A percentile compares a stretch with the other conserved stretches of the same genome.
Conservation (phyloP, 2,888 invertebrate genomes). For the Spisula subtruncata region DNA sequence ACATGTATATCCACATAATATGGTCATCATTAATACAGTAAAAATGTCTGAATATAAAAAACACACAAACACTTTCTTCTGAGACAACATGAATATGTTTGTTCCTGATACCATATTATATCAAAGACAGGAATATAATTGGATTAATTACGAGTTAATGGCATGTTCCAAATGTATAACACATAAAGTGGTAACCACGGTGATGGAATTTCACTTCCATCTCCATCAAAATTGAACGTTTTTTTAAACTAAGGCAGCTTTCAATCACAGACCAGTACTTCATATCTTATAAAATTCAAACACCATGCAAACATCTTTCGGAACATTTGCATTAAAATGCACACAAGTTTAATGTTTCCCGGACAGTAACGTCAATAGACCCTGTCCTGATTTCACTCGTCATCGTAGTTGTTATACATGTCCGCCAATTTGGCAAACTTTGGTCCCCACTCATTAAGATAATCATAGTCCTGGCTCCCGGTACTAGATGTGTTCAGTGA, state of each 20-base stretch:
- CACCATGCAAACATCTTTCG: background rate
- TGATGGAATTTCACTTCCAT: too few relatives aligned
- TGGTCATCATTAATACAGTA: too few relatives aligned
- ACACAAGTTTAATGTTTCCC: background rate
- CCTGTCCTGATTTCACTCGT: slow-evolving; percentile 31
- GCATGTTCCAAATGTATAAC: too few relatives aligned
- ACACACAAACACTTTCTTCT: background rate
- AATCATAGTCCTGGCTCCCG: slow-evolving; percentile 98
- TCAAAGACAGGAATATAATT: too few relatives aligned
- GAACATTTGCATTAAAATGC: background rate
- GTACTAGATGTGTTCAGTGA: slow-evolving; percentile 94
- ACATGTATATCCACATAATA: background rate
- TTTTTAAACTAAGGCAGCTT: background rate
- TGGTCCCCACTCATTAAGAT: slow-evolving; percentile 98
- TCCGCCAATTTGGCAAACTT: slow-evolving; percentile 98
- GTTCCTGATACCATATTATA: too few relatives aligned
- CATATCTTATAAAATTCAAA: background rate
- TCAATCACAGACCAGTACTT: background rate
- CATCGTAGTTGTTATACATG: slow-evolving; percentile 91
- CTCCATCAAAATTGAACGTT: background rate
- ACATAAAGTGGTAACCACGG: too few relatives aligned
- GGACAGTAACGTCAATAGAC: background rate
- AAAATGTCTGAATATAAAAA: background rate
- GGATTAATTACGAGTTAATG: too few relatives aligned
- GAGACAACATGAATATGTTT: background rate